Conservation (phyloP, 2,797 vertebrate genomes). For the Pangasius macronema region DNA sequence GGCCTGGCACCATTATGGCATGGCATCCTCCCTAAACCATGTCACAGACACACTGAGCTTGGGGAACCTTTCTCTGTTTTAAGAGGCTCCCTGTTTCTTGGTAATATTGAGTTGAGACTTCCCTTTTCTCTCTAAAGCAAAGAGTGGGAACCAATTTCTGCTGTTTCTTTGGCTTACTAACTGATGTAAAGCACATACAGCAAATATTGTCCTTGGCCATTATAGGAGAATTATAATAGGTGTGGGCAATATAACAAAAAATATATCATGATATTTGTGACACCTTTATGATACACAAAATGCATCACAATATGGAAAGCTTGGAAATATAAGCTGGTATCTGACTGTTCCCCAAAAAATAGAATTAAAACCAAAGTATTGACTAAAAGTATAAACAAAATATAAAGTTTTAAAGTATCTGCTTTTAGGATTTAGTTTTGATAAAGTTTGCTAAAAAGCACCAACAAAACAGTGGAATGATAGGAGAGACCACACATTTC, state of each 20-base stretch:
- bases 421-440: not conserved
- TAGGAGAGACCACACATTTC: not conserved
- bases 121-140: conserved; percentile 42
- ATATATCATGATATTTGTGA: not conserved
- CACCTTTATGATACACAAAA: not conserved
- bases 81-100: conserved; percentile 7
- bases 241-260: not conserved
- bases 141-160: conserved; percentile 50
- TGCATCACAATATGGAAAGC: not conserved
- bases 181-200: not conserved
- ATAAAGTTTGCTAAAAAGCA: too few relatives aligned
- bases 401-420: not conserved
- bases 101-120: conserved; percentile 2
- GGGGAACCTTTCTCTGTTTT: conserved; percentile 58
- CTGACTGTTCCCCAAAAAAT: not conserved
- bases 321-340: not conserved
- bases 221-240: not conserved
- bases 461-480: not conserved
- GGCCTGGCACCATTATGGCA: conserved; percentile 65
- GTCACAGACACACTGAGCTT: conserved; percentile 58
- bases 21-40: conserved; percentile 64
- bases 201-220: not conserved
- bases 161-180: not conserved
- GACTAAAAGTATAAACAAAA: not conserved
- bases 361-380: not conserved